phyloP scores from a whole-genome alignment of 2,113 vertebrate genomes.

The Bombycilla garrulus region DNA sequence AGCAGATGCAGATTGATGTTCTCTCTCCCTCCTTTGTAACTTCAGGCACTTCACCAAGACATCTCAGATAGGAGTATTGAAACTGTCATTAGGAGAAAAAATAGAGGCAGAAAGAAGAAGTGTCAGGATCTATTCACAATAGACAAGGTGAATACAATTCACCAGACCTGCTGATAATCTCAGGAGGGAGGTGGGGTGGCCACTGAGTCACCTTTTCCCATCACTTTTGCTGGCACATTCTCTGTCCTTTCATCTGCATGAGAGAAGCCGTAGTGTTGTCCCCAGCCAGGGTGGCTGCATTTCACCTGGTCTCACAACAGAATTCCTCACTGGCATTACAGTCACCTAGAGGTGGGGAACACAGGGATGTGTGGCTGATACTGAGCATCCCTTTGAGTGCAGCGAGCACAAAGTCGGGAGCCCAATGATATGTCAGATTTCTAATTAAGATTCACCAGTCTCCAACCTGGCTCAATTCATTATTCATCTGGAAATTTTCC shows the following conservation, averaged over 20 bases:
- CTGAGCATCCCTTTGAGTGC: background rate
- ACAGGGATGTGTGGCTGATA: background rate
- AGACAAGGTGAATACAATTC: background rate
- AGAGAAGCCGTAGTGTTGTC: background rate
- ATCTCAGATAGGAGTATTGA: background rate
- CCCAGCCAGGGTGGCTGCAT: background rate
- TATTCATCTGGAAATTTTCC: conserved; percentile 27
- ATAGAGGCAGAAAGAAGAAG: background rate
- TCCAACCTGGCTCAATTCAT: background rate
- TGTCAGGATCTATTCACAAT: background rate
- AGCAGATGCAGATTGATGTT: background rate
- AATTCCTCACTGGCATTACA: background rate
- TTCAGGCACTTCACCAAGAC: conserved; percentile 1
- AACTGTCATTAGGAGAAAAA: background rate
- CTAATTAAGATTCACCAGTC: background rate
- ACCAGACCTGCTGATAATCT: background rate
- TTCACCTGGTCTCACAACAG: background rate
- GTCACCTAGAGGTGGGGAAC: background rate
- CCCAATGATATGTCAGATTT: accelerated
- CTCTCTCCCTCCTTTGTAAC: background rate
- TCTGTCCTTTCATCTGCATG: background rate
- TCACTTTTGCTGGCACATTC: background rate
- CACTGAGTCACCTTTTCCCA: background rate
- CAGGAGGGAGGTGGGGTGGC: background rate
- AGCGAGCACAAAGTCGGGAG: accelerated